A percentile compares a stretch with the other conserved stretches of the same genome.
phyloP scores from a whole-genome alignment of 1,140 invertebrate genomes.

The Helicoverpa zea region DNA sequence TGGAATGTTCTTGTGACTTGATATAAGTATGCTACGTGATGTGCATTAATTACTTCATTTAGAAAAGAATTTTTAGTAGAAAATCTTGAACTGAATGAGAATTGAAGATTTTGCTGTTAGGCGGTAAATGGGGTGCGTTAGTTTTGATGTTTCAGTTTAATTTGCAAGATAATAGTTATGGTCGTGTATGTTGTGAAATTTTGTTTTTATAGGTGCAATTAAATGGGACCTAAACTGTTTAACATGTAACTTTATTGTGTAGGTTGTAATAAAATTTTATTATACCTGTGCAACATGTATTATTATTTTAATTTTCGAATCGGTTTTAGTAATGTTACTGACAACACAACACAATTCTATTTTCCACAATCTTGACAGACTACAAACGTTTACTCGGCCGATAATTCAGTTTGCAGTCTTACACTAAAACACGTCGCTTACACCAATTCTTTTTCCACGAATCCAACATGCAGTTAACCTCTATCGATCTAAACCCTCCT shows the following conservation, averaged over 20 bases:
- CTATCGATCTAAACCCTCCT: slow-evolving; percentile 36
- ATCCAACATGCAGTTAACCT: slow-evolving; percentile 19
- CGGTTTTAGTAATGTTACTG: too few species aligned
- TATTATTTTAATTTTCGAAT: too few species aligned
- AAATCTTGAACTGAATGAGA: slow-evolving; percentile 19
- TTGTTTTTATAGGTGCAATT: too few species aligned
- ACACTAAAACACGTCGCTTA: not conserved
- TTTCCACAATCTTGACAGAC: too few species aligned
- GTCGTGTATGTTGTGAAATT: too few species aligned
- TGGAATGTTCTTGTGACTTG: slow-evolving; percentile 41
- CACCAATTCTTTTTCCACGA: not conserved
- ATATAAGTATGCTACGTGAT: slow-evolving; percentile 45
- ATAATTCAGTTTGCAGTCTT: too few species aligned
- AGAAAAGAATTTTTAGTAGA: slow-evolving; percentile 21
- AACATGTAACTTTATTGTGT: too few species aligned
- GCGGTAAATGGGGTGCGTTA: not conserved
- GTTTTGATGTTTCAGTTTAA: not conserved
- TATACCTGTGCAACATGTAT: too few species aligned
- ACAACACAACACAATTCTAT: too few species aligned
- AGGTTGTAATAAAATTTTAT: too few species aligned
- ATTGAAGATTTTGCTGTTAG: not conserved
- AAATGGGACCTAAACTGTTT: too few species aligned
- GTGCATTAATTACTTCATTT: slow-evolving; percentile 44
- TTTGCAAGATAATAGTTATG: not conserved
- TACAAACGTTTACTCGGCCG: too few species aligned